Percentiles rank a stretch among this genome's conserved stretches.
These are phyloP conservation scores for Agrochola circellaris DNA, from an alignment of 2,888 invertebrate species.

Conservation along the genomic window DNA sequence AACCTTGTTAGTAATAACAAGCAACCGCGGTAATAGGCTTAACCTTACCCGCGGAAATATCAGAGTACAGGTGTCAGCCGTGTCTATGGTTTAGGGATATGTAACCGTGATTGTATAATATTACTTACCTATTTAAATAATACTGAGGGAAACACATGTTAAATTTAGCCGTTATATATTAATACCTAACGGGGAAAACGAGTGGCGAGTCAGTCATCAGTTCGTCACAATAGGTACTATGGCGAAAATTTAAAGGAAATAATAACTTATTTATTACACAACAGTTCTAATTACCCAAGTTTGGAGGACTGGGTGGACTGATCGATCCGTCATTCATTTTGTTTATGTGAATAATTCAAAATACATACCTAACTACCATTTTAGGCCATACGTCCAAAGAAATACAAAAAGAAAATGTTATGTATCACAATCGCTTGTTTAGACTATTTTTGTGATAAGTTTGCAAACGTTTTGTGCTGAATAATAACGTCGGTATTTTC, in stretches of 20 bases:
- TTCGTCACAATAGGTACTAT: slow-evolving; percentile 15
- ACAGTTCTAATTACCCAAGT: neutral
- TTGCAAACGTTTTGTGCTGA: neutral
- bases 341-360: slow-evolving; percentile 10
- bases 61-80: neutral
- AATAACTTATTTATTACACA: neutral
- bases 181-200: neutral
- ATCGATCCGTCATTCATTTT: neutral
- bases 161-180: neutral
- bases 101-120: neutral
- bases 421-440: neutral
- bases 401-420: neutral
- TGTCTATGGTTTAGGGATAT: neutral
- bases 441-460: neutral
- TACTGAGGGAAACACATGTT: neutral
- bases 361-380: neutral
- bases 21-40: neutral
- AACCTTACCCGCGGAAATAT: neutral
- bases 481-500: neutral
- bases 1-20: neutral
- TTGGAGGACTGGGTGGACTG: neutral
- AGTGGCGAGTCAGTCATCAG: neutral
- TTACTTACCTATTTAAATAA: too few relatives aligned
- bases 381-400: neutral
- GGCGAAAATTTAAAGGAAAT: slow-evolving; percentile 21